phyloP scores from a whole-genome alignment of 1,140 invertebrate species.

The Nasonia giraulti region DNA sequence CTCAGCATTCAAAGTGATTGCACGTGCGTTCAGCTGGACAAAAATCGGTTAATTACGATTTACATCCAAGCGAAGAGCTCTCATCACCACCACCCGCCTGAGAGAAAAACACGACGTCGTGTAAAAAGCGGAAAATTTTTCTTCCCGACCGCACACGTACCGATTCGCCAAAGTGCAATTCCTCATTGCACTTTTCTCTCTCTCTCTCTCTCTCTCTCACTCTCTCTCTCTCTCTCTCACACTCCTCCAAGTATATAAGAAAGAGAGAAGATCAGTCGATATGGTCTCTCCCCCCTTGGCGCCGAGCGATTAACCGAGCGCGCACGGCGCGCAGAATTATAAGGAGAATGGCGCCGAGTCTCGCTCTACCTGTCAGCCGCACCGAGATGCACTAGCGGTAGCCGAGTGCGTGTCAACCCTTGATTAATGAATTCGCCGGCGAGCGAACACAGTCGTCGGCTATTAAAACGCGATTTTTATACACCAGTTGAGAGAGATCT shows the following conservation, averaged over 20 bases:
- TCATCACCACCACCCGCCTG: neutral
- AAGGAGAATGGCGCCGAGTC: slow-evolving; percentile 27
- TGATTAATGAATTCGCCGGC: slow-evolving; percentile 68
- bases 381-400: slow-evolving; percentile 61
- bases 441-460: neutral
- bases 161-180: slow-evolving; percentile 34
- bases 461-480: slow-evolving; percentile 5
- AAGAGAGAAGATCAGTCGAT: neutral
- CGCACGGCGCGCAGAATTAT: slow-evolving; percentile 3
- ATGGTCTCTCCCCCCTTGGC: neutral
- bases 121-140: neutral
- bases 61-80: neutral
- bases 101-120: neutral
- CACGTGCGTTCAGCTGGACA: neutral
- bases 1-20: neutral
- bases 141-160: neutral
- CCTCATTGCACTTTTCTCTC: slow-evolving; percentile 2
- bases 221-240: too few relatives aligned
- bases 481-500: neutral
- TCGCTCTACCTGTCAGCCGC: slow-evolving; percentile 57
- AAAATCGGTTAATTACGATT: neutral
- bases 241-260: too few relatives aligned
- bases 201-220: too few relatives aligned
- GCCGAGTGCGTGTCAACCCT: slow-evolving; percentile 67
- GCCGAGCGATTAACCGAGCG: slow-evolving; percentile 16